Evolutionary conservation across 1,140 invertebrate genomes (phyloP).

Genomic region (Drosophila orena): DNA sequence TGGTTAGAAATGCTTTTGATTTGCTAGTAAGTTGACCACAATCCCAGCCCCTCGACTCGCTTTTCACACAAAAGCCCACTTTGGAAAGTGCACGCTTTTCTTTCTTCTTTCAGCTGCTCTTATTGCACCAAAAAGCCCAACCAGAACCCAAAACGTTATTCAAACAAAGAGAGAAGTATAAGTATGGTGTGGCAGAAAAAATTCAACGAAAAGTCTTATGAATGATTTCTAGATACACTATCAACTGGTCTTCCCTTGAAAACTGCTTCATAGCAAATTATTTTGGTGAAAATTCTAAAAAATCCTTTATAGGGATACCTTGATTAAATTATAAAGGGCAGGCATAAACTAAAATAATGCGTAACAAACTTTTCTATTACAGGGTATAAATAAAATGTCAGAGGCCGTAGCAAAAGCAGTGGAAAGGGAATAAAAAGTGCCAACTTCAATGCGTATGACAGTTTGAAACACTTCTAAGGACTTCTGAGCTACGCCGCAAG

Average conservation of each 20-base stretch:
- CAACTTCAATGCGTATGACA: slow-evolving; percentile 67
- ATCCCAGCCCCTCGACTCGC: slow-evolving; percentile 12
- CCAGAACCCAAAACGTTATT: slow-evolving; percentile 47
- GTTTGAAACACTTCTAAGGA: slow-evolving; percentile 73
- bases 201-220: neutral
- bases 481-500: slow-evolving; percentile 61
- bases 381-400: slow-evolving; percentile 48
- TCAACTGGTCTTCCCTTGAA: neutral
- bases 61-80: slow-evolving; percentile 39
- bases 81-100: slow-evolving; percentile 39
- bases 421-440: slow-evolving; percentile 1
- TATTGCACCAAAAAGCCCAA: slow-evolving; percentile 32
- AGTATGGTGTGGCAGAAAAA: slow-evolving; percentile 2
- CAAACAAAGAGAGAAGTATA: slow-evolving; percentile 37
- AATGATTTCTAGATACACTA: slow-evolving; percentile 19
- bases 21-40: slow-evolving; percentile 60
- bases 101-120: slow-evolving; percentile 31
- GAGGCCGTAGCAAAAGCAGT: slow-evolving; percentile 39
- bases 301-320: no score
- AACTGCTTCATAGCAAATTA: neutral
- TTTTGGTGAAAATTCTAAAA: neutral
- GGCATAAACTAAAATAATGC: no score
- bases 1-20: slow-evolving; percentile 78
- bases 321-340: neutral
- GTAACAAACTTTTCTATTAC: no score